Base-by-base conservation (phyloP, 2,113 vertebrate genomes). In the Vicugna pacos region DNA sequence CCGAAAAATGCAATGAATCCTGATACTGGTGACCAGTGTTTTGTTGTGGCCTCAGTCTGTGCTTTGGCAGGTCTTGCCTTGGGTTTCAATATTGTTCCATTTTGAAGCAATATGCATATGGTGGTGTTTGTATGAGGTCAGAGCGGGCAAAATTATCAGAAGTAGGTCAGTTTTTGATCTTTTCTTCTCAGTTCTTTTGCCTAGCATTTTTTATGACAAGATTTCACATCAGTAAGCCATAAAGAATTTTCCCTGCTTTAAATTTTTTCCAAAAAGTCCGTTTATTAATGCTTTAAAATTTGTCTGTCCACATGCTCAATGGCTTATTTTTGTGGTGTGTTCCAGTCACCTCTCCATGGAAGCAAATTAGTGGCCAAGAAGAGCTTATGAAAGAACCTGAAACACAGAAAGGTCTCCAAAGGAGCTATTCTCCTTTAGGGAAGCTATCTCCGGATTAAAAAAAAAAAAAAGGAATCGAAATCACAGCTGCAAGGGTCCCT, bases 261-360 rank as follows among this genome's bases (percentile, higher is more conserved):
- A 32, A 42, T 88, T 88, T 4, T 58, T 38, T 52, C n/a, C 73
- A 1, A 42, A 62, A 38, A 14, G 0, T 89, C 85, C 38, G n/a
- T 60, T 83, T 83, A 62, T 87, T 95, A 93, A 52, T 72, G 8
- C 67, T 97, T 94, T 54, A 94, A 97, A 96, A 75, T 54, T 46
- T 46, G 19, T 54, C 86, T 0, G 3, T 93, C 22, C 16, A 77
- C 64, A 86, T 76, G 6, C 54, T 30, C 38, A 85, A 20, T 0
- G 15, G 8, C 77, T 94, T 97, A 67, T 76, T 86, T 96, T 98
- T 91, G 20, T 96, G 83, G 8, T 93, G 22, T 77, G 96, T 97
- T 80, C 89, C 89, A 95, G 52, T 89, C 86, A 75, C 52, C 11
- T 97, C 88, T 79, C 73, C 52, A 58, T 67, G 64, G 69, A 97